A percentile compares a stretch with the other conserved stretches of the same genome.
Evolutionary conservation across 2,797 vertebrate species (phyloP).

Genomic region (Dendrocincla tyrannina): DNA sequence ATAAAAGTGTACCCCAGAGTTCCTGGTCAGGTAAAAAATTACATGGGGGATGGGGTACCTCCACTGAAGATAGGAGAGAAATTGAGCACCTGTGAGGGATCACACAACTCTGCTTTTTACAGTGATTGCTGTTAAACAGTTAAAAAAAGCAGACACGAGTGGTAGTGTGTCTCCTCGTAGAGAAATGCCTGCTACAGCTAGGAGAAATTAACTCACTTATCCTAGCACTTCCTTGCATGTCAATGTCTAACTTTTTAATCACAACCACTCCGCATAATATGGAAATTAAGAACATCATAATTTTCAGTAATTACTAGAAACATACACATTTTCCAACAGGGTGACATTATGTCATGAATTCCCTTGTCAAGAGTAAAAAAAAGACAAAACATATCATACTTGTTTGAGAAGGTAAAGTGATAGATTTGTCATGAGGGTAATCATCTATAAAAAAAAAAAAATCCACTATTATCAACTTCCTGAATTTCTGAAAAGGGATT

Average conservation of each 20-base stretch:
- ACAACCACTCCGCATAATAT: not conserved
- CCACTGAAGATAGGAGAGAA: not conserved
- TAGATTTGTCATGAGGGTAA: constrained; percentile 72
- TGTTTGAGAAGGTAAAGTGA: constrained; percentile 43
- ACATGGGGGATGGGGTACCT: not conserved
- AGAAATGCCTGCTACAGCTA: not conserved
- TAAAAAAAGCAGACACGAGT: not conserved
- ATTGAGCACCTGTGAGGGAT: not conserved
- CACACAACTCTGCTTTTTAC: not conserved
- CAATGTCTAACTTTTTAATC: constrained; percentile 38
- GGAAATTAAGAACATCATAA: constrained; percentile 47
- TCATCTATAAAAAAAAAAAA: constrained; percentile 57
- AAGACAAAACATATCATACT: constrained; percentile 11
- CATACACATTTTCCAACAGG: constrained; percentile 14
- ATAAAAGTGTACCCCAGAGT: not conserved
- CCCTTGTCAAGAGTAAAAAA: constrained; percentile 24
- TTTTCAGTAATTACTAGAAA: constrained; percentile 61
- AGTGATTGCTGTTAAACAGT: not conserved
- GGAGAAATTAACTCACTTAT: constrained; percentile 17
- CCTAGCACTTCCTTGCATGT: not conserved
- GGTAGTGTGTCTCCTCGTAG: not conserved
- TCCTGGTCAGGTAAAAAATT: not conserved
- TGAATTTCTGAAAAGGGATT: constrained; percentile 61
- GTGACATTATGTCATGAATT: constrained; percentile 40
- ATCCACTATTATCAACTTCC: constrained; percentile 54